Evolutionary conservation across 1,140 invertebrate species (phyloP).

Genomic region (Trichonephila clavipes): DNA sequence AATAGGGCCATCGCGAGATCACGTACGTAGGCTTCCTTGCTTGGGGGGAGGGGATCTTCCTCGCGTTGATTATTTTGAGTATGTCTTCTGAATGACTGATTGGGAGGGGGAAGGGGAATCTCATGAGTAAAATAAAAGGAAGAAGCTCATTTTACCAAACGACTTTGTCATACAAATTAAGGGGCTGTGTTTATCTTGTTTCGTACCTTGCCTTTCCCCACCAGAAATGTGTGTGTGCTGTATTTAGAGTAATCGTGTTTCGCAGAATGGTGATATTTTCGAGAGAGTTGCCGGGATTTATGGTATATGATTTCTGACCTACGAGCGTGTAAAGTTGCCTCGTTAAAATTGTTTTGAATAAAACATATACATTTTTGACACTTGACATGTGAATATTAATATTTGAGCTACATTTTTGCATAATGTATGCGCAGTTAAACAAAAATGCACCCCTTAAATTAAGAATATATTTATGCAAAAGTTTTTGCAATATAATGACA

Average conservation of each 20-base stretch:
- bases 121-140: constrained; percentile 31
- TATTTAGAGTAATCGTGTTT: constrained; percentile 2
- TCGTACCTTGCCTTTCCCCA: not conserved
- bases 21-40: not conserved
- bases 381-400: not conserved
- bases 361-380: not conserved
- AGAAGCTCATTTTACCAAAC: constrained; percentile 13
- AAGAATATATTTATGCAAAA: no score
- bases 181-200: constrained; percentile 10
- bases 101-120: not conserved
- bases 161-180: constrained; percentile 37
- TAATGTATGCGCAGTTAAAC: no score
- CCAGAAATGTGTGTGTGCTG: not conserved
- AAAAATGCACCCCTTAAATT: no score
- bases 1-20: not conserved
- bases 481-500: no score
- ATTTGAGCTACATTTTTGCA: not conserved
- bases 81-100: constrained; percentile 22
- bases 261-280: not conserved
- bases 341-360: not conserved
- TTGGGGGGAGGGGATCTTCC: not conserved
- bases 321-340: not conserved
- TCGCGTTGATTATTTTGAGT: constrained; percentile 15
- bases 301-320: not conserved
- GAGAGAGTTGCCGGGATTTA: not conserved